Conservation (phyloP, 2,113 vertebrate genomes). For the Lathamus discolor region DNA sequence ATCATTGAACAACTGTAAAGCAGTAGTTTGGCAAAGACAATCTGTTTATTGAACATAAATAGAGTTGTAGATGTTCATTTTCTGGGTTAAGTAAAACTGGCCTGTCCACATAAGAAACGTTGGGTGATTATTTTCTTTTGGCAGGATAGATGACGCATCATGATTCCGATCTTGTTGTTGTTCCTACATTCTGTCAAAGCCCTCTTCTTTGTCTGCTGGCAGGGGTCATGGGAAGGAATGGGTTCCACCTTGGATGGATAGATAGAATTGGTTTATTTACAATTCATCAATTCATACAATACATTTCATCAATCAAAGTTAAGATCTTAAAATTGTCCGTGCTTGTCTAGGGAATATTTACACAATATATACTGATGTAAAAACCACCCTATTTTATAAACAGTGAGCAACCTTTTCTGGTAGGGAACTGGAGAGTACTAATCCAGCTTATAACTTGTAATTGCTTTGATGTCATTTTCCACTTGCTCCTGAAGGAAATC, state of each 20-base stretch:
- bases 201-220: not conserved
- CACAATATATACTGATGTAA: not conserved
- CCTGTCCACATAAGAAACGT: not conserved
- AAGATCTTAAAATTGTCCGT: not conserved
- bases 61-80: not conserved
- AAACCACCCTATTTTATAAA: not conserved
- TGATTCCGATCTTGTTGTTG: not conserved
- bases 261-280: not conserved
- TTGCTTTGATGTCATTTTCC: not conserved
- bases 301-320: not conserved
- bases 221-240: not conserved
- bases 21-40: not conserved
- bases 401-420: not conserved
- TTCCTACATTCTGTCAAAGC: not conserved
- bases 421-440: not conserved
- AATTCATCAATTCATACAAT: not conserved
- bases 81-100: not conserved
- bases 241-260: not conserved
- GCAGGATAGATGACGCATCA: not conserved
- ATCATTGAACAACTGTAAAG: not conserved
- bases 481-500: not conserved
- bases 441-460: not conserved
- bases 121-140: not conserved
- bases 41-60: not conserved
- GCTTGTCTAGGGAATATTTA: not conserved